Base-by-base conservation (phyloP, 2,113 vertebrate species). In the Amazona guildingii region DNA sequence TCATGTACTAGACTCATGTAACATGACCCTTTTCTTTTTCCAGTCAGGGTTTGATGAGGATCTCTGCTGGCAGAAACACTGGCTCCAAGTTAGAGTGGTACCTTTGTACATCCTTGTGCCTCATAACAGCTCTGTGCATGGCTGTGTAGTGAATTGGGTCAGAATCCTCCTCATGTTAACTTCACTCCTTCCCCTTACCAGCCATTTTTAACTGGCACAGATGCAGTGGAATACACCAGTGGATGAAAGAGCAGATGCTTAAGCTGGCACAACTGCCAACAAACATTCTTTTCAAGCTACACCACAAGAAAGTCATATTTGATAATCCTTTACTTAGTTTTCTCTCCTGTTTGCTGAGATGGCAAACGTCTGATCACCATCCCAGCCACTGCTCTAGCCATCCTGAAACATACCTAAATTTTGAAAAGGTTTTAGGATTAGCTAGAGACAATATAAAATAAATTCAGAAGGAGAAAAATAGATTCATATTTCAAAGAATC, bases 71-170 rank as follows among this genome's bases (percentile, higher is more conserved):
- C 83, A 90, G 83, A 82, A 78, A 35, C 1, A 1, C 46, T 69
- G 72, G 39, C 37, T 67, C 57, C 67, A 64, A 9, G 33, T 20
- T 10, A 3, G 27, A 54, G 35, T 4, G 3, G 51, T 19, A 13
- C 27, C 68, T 57, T 29, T 11, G 21, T 11, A 24, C 59, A 25
- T 18, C 68, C 62, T 24, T 1, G 1, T 21, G 29, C 55, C 41
- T 48, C 2, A 0, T 23, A 28, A 28, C 9, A 1, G 8, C 68
- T 48, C 9, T 2, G 7, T 9, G 29, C 4, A 9, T 2, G 0
- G 63, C 46, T 17, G 6, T 2, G 8, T 7, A 13, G 48, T 8
- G 61, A 82, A 63, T 2, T 27, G 54, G 48, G 66, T 77, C 86
- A 94, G 59, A 66, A 69, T 51, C 52, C 29, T 66, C 43, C 41